phyloP scores from a whole-genome alignment of 37 sponge, comb jelly and placozoan species.

The Diacarnus erythraeanus region DNA sequence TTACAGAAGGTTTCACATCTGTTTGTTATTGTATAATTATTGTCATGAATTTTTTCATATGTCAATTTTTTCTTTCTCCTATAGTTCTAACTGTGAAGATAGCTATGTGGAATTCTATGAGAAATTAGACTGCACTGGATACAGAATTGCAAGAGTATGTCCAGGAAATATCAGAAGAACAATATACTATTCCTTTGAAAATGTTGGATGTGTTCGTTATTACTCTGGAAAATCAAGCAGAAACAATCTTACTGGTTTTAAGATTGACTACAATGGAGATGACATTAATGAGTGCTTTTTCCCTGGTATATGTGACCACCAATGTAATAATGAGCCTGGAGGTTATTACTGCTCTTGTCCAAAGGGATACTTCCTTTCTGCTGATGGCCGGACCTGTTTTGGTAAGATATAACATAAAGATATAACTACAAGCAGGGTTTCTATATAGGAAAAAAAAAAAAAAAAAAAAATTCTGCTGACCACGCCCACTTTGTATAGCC shows the following conservation, averaged over 20 bases:
- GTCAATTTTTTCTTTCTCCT: no score
- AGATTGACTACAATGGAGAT: neutral
- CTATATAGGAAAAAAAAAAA: no score
- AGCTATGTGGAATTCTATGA: slow-evolving; percentile 1
- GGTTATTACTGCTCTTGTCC: slow-evolving; percentile 48
- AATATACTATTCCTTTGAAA: neutral
- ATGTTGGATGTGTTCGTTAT: slow-evolving; percentile 16
- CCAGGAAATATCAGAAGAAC: no score
- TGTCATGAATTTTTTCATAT: no score
- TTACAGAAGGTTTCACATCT: no score
- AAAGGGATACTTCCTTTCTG: slow-evolving; percentile 49
- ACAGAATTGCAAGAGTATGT: neutral
- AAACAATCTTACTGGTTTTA: slow-evolving; percentile 5
- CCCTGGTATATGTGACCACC: slow-evolving; percentile 41
- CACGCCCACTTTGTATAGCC: no score
- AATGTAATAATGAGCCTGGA: slow-evolving; percentile 41
- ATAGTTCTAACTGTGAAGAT: neutral
- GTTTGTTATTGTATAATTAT: no score
- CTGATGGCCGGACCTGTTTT: slow-evolving; percentile 47
- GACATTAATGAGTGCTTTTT: slow-evolving; percentile 59
- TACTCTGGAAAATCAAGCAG: neutral
- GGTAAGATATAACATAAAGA: slow-evolving; percentile 27
- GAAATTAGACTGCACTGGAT: neutral
- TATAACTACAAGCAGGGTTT: no score
- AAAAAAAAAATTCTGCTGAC: no score